Evolutionary conservation across 2,113 vertebrate genomes (phyloP), one percentile per base, ranked within the genome.

Genomic region (Riparia riparia): DNA sequence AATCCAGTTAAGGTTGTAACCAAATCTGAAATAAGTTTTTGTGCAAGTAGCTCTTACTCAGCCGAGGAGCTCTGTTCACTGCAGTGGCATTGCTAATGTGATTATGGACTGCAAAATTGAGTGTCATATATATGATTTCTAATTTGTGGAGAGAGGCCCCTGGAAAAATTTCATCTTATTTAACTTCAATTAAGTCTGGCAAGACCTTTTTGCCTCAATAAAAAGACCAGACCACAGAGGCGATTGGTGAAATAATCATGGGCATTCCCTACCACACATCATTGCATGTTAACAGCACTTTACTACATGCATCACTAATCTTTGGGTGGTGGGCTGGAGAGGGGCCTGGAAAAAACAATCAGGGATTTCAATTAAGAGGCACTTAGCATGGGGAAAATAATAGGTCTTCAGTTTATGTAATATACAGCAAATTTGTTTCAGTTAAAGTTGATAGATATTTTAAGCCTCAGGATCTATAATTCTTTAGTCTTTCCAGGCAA

Each of bases 61-160:
- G 17, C 64, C 73, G 34, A 89, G 61, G 25, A 93, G 22, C 20
- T 77, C 39, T 71, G 32, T 53, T 94, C 79, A 74, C 44, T 82
- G 86, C 68, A 81, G 86, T 95, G 91, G 73, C 53, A 64, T 73
- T 86, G 45, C 47, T 89, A 89, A 93, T 93, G 92, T 76, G 93
- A 92, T 96, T 96, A 94, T 84, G 82, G 80, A 76, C 80, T 94
- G 69, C 82, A 86, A 84, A 95, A 89, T 4, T 69, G 56, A 81
- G 28, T 73, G 72, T 81, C 81, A 44, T 89, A 41, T 82, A 53
- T 88, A 53, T 50, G 72, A 91, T 61, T 56, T 94, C 44, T 42
- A 84, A 78, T 89, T 86, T 88, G 80, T 64, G 44, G 71, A 94
- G 14, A 31, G 25, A 72, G 44, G 17, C 14, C 31, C 26, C 57